Conservation (phyloP, 2,888 invertebrate genomes). For the Baronia brevicornis region DNA sequence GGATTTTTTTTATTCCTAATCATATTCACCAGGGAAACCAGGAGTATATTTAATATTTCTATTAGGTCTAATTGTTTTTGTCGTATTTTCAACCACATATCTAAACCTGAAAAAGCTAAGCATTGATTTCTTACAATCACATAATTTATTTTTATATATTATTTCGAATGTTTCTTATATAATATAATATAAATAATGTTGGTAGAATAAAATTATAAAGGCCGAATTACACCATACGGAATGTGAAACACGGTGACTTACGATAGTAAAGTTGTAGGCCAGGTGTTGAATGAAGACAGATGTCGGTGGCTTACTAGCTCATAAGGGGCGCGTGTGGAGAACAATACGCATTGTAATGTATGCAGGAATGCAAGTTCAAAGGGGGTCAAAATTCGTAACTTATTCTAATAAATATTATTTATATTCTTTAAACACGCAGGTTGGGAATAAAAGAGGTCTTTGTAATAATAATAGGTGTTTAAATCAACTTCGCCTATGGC, state of each 20-base stretch:
- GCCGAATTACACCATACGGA: constrained; percentile 9
- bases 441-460: constrained; percentile 3
- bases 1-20: too few species aligned
- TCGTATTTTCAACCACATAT: too few species aligned
- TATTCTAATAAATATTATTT: constrained; percentile 10
- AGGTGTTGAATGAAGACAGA: constrained; percentile 36
- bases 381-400: constrained; percentile 16
- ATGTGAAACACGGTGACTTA: constrained; percentile 10
- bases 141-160: too few species aligned
- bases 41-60: too few species aligned
- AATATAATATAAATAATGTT: too few species aligned
- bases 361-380: constrained; percentile 22
- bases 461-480: background rate
- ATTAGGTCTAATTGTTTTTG: too few species aligned
- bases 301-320: constrained; percentile 31
- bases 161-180: too few species aligned
- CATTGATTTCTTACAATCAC: too few species aligned
- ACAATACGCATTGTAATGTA: constrained; percentile 21
- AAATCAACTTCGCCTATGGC: background rate
- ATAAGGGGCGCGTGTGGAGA: constrained; percentile 20
- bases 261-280: constrained; percentile 18
- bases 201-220: too few species aligned
- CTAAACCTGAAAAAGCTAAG: too few species aligned
- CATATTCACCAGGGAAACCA: too few species aligned
- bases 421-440: constrained; percentile 11